Evolutionary conservation across 2,113 vertebrate genomes (phyloP).

Genomic region (Pitta sordida): DNA sequence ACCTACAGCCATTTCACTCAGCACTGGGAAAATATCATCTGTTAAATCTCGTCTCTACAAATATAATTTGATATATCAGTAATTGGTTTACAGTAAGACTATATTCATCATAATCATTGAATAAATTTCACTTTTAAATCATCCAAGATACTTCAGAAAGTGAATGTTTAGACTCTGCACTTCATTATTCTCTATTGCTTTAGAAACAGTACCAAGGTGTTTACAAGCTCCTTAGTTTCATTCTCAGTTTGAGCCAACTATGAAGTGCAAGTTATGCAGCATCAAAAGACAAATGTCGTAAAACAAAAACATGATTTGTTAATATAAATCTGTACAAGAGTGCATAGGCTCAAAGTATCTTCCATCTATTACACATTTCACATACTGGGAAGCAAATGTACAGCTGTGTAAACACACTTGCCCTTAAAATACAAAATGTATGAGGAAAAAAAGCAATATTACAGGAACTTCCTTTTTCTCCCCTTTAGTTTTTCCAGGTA

Average conservation of each 20-base stretch:
- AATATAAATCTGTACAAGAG: neutral
- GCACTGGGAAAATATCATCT: neutral
- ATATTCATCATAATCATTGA: neutral
- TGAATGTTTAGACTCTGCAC: neutral
- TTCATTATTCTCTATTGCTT: conserved; percentile 16
- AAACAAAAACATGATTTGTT: neutral
- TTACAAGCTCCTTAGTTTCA: neutral
- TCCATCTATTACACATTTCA: neutral
- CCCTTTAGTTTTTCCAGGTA: neutral
- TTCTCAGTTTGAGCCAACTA: neutral
- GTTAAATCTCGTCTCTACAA: neutral
- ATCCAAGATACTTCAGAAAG: neutral
- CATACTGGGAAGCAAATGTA: neutral
- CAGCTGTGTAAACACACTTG: neutral
- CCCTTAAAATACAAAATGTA: neutral
- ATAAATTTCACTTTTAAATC: conserved; percentile 29
- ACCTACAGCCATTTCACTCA: neutral
- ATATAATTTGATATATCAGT: neutral
- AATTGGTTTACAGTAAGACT: neutral
- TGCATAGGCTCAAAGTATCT: neutral
- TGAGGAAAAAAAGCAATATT: neutral
- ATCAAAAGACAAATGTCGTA: neutral
- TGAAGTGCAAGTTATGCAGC: neutral
- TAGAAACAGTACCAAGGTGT: neutral
- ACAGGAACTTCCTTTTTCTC: neutral